Evolutionary conservation across 2,113 vertebrate species (phyloP).

Genomic region (Tragelaphus buxtoni): DNA sequence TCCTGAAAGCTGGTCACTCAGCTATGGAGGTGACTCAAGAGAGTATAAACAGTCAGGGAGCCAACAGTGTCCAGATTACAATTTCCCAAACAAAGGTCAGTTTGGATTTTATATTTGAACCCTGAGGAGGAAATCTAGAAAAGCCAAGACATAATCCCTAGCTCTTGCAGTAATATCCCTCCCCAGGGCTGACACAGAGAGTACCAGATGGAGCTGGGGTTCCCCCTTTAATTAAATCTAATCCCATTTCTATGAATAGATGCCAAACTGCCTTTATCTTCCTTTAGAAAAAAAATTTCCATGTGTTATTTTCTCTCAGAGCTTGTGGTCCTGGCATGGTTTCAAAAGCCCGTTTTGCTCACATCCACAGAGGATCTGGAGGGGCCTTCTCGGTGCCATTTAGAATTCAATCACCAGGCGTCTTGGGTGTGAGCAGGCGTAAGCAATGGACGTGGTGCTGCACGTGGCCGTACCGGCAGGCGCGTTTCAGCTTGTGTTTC

Average conservation of each 20-base stretch:
- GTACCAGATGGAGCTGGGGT: conserved; percentile 21
- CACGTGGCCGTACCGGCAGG: not conserved
- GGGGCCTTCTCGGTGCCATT: not conserved
- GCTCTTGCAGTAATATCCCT: not conserved
- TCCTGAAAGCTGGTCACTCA: not conserved
- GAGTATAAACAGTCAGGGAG: not conserved
- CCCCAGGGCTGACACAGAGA: not conserved
- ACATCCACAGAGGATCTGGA: not conserved
- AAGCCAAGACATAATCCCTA: conserved; percentile 4
- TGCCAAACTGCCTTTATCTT: not conserved
- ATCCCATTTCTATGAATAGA: not conserved
- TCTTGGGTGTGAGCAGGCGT: not conserved
- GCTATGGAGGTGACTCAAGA: not conserved
- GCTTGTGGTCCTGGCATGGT: conserved; percentile 4
- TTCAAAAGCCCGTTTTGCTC: conserved; percentile 19
- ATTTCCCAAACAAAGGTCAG: not conserved
- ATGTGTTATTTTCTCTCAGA: conserved; percentile 44
- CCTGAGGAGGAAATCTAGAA: not conserved
- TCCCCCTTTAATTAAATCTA: conserved; percentile 39
- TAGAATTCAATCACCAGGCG: not conserved
- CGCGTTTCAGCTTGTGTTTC: not conserved
- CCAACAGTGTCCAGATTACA: not conserved
- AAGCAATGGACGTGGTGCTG: not conserved
- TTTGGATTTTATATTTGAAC: not conserved
- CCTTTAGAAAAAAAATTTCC: not conserved